These are phyloP conservation scores for Gymnodraco acuticeps DNA, from an alignment of 2,797 vertebrate species.

Conservation along the genomic window DNA sequence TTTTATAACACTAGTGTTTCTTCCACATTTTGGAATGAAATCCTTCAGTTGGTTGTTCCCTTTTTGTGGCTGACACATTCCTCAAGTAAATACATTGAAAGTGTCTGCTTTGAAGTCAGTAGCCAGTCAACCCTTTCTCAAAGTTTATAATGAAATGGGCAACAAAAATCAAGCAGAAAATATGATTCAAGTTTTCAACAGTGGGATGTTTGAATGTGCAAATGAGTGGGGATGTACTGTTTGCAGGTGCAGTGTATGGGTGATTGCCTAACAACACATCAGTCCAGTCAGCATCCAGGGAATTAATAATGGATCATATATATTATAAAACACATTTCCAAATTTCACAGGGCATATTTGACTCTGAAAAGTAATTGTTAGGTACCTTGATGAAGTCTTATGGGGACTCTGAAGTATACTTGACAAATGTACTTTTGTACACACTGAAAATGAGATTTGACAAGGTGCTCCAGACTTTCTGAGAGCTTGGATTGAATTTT, in stretches of 20 bases:
- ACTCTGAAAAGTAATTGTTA: conserved; percentile 40
- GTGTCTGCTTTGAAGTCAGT: conserved; percentile 30
- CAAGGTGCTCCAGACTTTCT: conserved; percentile 11
- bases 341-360: conserved; percentile 41
- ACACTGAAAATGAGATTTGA: conserved; percentile 28
- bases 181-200: conserved; percentile 24
- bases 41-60: background rate
- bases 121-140: conserved; percentile 20
- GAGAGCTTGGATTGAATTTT: conserved; percentile 36
- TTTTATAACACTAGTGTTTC: background rate
- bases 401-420: conserved; percentile 19
- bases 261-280: conserved; percentile 40
- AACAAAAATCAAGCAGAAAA: conserved; percentile 31
- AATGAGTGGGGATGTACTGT: conserved; percentile 49
- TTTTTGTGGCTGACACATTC: conserved; percentile 18
- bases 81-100: conserved; percentile 24
- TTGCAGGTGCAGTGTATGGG: conserved; percentile 28
- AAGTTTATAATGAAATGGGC: conserved; percentile 33
- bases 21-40: conserved; percentile 8
- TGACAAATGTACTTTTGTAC: conserved; percentile 33
- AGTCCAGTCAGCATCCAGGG: conserved; percentile 49
- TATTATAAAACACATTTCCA: conserved; percentile 59
- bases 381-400: conserved; percentile 25
- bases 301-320: conserved; percentile 63
- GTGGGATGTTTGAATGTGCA: conserved; percentile 27